Evolutionary conservation across 2,888 invertebrate species (phyloP), one percentile per base, ranked within the genome.

Genomic region (Pollenia labialis): DNA sequence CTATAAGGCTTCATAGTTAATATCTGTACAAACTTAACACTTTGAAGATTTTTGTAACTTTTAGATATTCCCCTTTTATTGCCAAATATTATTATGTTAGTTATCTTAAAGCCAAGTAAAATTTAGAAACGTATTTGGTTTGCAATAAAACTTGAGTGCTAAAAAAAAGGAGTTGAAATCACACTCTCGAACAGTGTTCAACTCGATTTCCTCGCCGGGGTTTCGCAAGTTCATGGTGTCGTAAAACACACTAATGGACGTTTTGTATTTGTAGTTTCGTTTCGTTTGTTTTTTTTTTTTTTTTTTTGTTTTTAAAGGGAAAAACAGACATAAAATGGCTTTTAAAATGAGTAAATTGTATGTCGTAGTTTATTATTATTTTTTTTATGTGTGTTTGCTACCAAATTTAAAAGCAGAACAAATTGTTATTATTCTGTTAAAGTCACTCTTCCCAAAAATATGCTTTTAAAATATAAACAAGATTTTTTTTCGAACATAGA

Each of bases 171-270:
- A 40, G 58, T 7, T 58, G 54, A 42, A 71, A 44, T 44, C 18
- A 44, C 10, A 48, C 14, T 54, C 42, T 56, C 9, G 4, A 40
- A 42, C 12, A 14, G 9, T 14, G 54, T 14, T 44, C 54, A 42
- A 42, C 2, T 7, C 12, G 23, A 46, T 23, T 44, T 54, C 8
- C 18, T 71, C 10, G 11, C 14, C 40, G 2, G 48, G 16, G 64
- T n/a, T 66, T 14, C 14, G 14, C 44, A n/a, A 32, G 32, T 12
- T 6, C 50, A 50, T 54, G 32, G 32, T 52, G 62, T 75, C 50
- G 10, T 50, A 50, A 75, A 75, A 62, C 4, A 40, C 60, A 62
- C 62, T 75, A 75, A 75, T 75, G 75, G 75, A 62, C 42, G 42
- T n/a, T 50, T 62, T 62, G 50, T 75, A 18, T 62, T 75, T 12